Percentiles rank a stretch among this genome's conserved stretches.
phyloP scores from a whole-genome alignment of 2,113 vertebrate species.

The Podilymbus podiceps region DNA sequence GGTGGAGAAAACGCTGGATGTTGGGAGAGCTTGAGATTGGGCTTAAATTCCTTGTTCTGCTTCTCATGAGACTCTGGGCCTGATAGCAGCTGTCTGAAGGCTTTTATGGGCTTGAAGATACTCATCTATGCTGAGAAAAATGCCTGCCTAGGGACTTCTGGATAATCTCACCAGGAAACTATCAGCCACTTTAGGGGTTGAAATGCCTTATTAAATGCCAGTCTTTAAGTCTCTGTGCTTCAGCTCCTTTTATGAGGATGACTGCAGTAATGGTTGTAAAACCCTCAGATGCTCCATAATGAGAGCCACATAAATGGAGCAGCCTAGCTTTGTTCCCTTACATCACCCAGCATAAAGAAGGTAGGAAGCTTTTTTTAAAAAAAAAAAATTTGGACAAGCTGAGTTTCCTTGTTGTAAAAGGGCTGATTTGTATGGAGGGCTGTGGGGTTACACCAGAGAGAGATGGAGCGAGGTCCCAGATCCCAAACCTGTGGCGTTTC shows the following conservation, averaged over 20 bases:
- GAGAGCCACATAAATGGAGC: background rate
- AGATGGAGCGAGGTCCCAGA: background rate
- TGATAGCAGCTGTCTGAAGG: background rate
- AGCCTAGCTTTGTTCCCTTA: background rate
- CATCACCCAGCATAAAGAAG: accelerated
- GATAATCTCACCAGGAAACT: background rate
- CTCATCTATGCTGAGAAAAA: background rate
- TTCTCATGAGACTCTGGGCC: background rate
- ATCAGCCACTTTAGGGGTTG: background rate
- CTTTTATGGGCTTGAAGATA: background rate
- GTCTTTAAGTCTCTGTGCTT: background rate
- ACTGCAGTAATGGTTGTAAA: background rate
- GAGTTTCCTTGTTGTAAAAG: background rate
- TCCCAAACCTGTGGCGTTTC: accelerated
- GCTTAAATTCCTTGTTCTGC: background rate
- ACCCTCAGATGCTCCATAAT: background rate
- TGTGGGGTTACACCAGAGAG: background rate
- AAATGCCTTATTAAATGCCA: background rate
- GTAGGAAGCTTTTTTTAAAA: background rate
- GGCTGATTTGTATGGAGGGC: background rate
- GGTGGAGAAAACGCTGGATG: background rate
- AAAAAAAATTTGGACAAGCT: background rate
- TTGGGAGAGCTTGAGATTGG: accelerated
- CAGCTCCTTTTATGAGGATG: background rate
- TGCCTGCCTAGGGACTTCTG: background rate